Base-by-base conservation (phyloP, 2,888 invertebrate genomes). In the Stenurella melanura region DNA sequence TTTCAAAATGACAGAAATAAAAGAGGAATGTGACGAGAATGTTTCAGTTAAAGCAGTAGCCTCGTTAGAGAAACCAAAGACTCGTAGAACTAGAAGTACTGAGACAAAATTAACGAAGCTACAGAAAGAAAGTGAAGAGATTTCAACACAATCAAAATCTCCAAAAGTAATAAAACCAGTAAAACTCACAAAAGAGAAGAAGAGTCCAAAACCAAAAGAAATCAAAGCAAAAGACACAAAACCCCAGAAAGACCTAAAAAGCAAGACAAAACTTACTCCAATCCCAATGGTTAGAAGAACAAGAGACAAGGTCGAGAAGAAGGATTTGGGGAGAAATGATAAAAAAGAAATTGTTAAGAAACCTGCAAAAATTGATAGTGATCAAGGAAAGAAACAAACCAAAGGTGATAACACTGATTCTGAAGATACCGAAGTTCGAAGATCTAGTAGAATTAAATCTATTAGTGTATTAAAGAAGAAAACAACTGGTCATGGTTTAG, bases 401-500 rank as follows among this genome's bases (percentile, higher is more conserved):
- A 74, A 73, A 60, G 66, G 15, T 30, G 76, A 78, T 38, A 77
- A 78, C 57, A 76, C 72, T 19, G 81, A 80, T 12, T 56, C 64
- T 19, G 78, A 78, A 12, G 78, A 77, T 54, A 74, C 57, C 38
- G 85, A 86, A 76, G 93, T 95, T 0, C 90, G 95, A 19, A 91
- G 95, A 64, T 95, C 95, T 7, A 95, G 92, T 87, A 92, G 95
- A 78, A 95, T 96, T 76, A 94, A 95, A 86, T 93, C 94, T 57
- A 95, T 95, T 77, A 94, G 93, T 78, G 92, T 92, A 78, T 87
- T 93, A 87, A 94, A 94, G 86, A 93, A 86, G 84, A 92, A 93
- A 87, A 93, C 92, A 6, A 92, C 93, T 85, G 93, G 93, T 0
- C 92, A 93, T 87, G 94, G 93, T 19, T 88, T 94, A 80, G 93